Base-by-base conservation (phyloP, 2,797 vertebrate genomes). In the Choloepus didactylus region DNA sequence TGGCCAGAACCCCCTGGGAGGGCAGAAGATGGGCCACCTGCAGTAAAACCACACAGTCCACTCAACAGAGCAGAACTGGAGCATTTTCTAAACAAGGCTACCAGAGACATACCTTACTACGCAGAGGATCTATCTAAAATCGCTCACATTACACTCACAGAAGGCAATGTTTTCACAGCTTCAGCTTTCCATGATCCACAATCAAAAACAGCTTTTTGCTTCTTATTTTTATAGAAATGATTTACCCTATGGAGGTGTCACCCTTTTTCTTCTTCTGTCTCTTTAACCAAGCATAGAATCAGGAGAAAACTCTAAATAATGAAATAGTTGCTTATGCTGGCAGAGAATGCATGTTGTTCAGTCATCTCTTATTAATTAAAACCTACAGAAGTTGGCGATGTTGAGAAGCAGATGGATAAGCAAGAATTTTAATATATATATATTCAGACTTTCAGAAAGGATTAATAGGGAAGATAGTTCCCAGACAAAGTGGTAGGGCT, bases 321-420 rank as follows among this genome's bases (percentile, higher is more conserved):
- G 85, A 88, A 85, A 90, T 75, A 12, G 44, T 82, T 92, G 70
- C 72, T 77, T 51, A 2, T 59, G 69, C 69, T 93, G 95, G 85
- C 82, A 72, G 67, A 92, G 85, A 86, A 64, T 70, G 59, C 88
- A 3, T 9, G 5, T 31, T 31, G 62, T 80, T 96, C 94, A 76
- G 91, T 95, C 91, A 83, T 87, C 79, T 77, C 81, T 83, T 91
- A 72, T 77, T 87, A 89, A 94, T 96, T 93, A 94, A 92, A 95
- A 90, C 64, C 91, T 66, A 15, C 85, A 60, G 79, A 59, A 79
- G 49, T 41, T 92, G 92, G 92, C n/a, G 15, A 1, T n/a, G 21
- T n/a, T 49, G 79, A 62, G 81, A 49, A 72, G 56, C 91, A 89
- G 76, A 91, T 91, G 94, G 94, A 6, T 64, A 35, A 49, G 15